A percentile compares a stretch with the other conserved stretches of the same genome.
These are phyloP conservation scores for Andricus quercusramuli DNA, from an alignment of 2,888 invertebrate species.

Conservation along the genomic window DNA sequence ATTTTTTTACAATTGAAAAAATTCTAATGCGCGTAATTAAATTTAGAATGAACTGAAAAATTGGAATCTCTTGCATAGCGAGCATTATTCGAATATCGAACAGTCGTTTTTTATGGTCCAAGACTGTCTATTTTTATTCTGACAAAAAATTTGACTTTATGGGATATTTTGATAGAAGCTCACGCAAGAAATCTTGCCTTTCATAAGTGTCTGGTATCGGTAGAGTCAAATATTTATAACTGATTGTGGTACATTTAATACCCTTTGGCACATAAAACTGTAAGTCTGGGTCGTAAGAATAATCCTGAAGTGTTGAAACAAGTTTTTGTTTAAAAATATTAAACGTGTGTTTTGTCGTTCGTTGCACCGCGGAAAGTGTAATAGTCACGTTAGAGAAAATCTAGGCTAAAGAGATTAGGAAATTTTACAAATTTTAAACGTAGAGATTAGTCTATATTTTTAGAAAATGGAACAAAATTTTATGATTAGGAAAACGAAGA, in stretches of 20 bases:
- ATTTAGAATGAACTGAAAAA: too few species aligned
- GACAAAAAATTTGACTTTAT: not conserved
- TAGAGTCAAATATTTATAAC: slow-evolving; percentile 15
- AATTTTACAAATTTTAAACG: too few species aligned
- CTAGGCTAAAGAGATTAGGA: not conserved
- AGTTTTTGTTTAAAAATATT: slow-evolving; percentile 15
- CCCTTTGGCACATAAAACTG: slow-evolving; percentile 16
- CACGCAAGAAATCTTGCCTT: not conserved
- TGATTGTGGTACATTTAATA: slow-evolving; percentile 27
- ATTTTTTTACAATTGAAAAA: too few species aligned
- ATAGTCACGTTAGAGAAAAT: slow-evolving; percentile 5
- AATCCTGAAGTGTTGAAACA: not conserved
- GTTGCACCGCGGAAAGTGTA: not conserved
- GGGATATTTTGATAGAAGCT: not conserved
- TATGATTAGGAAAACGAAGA: not conserved
- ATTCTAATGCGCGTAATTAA: too few species aligned
- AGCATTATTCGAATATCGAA: not conserved
- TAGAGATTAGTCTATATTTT: not conserved
- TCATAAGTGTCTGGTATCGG: not conserved
- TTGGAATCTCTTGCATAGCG: not conserved
- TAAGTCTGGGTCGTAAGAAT: not conserved
- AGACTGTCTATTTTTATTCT: not conserved
- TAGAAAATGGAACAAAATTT: not conserved
- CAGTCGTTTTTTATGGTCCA: not conserved
- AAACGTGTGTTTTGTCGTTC: not conserved